Conservation (phyloP, 2,113 vertebrate species). For the Cromileptes altivelis region DNA sequence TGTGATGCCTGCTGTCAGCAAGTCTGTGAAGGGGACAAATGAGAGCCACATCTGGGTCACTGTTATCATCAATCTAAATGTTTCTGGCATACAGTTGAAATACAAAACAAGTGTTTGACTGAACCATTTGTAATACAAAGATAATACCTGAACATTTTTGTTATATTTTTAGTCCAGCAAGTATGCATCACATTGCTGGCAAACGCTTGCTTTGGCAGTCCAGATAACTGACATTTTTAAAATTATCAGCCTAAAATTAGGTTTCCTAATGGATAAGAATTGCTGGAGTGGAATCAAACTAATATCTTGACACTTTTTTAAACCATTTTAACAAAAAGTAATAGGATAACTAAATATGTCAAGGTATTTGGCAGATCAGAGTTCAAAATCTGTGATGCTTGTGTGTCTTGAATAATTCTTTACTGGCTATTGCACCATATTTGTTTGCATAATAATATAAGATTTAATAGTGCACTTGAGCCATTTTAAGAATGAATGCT, state of each 20-base stretch:
- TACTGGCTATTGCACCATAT: not conserved
- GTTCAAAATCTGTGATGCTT: not conserved
- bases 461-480: not conserved
- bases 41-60: not conserved
- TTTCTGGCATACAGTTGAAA: not conserved
- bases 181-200: not conserved
- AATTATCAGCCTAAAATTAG: not conserved
- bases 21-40: slow-evolving; percentile 9
- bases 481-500: not conserved
- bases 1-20: slow-evolving; percentile 50
- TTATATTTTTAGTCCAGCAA: not conserved
- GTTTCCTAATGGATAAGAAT: not conserved
- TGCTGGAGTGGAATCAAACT: no score
- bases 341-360: not conserved
- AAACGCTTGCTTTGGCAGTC: not conserved
- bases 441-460: not conserved
- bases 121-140: not conserved
- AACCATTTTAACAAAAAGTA: not conserved
- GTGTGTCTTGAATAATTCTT: not conserved
- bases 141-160: not conserved
- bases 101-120: not conserved
- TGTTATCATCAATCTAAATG: not conserved
- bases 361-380: not conserved
- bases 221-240: not conserved
- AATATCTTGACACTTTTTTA: not conserved